Evolutionary conservation across 2,113 vertebrate genomes (phyloP).

Genomic region (Mirza zaza): DNA sequence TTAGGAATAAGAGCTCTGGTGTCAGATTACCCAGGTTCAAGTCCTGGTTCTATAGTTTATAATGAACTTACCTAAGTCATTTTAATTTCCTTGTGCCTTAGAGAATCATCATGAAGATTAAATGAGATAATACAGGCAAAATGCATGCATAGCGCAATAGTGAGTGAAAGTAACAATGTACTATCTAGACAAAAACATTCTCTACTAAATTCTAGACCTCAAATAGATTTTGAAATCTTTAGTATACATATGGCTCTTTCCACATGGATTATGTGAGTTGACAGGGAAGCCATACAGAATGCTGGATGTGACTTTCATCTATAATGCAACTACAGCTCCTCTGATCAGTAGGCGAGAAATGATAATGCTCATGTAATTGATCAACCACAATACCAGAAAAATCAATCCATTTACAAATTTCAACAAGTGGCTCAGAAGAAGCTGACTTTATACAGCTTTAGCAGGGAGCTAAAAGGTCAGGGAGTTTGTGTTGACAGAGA

Average conservation of each 20-base stretch:
- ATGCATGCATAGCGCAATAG: not conserved
- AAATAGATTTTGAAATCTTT: not conserved
- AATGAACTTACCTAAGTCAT: not conserved
- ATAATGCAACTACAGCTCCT: not conserved
- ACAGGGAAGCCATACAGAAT: not conserved
- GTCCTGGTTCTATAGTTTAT: not conserved
- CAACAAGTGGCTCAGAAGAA: constrained; percentile 2
- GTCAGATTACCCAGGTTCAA: not conserved
- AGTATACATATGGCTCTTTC: not conserved
- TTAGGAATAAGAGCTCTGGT: not conserved
- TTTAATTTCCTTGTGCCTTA: not conserved
- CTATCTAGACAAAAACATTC: constrained; percentile 1
- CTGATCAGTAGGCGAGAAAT: not conserved
- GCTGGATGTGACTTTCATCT: not conserved
- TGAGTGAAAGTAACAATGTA: not conserved
- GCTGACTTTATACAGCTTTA: not conserved
- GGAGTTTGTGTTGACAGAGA: not conserved
- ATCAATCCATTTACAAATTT: constrained; percentile 14
- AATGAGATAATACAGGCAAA: not conserved
- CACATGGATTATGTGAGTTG: not conserved
- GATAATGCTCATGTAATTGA: not conserved
- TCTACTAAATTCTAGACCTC: not conserved
- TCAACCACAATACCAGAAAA: not conserved
- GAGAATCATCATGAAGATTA: not conserved
- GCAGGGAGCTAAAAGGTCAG: not conserved